Percentiles rank a stretch among this genome's conserved stretches.
Evolutionary conservation across 2,113 vertebrate genomes (phyloP).

Genomic region (Tenebrosternarchus preto): DNA sequence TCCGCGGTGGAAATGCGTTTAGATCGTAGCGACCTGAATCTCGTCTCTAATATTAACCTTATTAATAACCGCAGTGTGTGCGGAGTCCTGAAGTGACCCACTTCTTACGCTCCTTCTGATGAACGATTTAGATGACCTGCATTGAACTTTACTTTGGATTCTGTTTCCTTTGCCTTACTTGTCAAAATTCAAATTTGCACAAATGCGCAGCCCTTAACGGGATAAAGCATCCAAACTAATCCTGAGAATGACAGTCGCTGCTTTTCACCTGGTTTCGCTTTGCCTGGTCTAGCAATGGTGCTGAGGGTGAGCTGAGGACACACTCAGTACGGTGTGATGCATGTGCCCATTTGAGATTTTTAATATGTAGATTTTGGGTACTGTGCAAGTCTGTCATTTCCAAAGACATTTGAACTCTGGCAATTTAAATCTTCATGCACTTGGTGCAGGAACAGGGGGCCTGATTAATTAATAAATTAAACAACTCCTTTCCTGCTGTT

Average conservation of each 20-base stretch:
- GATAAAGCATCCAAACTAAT: no score
- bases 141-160: neutral
- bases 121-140: neutral
- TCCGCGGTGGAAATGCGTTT: constrained; percentile 6
- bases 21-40: constrained; percentile 18
- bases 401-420: no score
- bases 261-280: neutral
- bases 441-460: no score
- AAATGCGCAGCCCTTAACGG: no score
- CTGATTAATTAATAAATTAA: no score
- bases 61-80: constrained; percentile 7
- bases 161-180: neutral
- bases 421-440: no score
- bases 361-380: no score
- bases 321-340: constrained; percentile 20
- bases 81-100: neutral
- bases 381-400: no score
- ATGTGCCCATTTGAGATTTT: no score
- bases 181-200: no score
- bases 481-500: no score
- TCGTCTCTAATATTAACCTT: constrained; percentile 8
- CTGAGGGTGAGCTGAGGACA: neutral
- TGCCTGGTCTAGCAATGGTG: neutral
- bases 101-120: neutral
- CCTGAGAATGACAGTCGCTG: no score